These are phyloP conservation scores for Osmerus mordax DNA, from an alignment of 2,113 vertebrate genomes.

Conservation along the genomic window DNA sequence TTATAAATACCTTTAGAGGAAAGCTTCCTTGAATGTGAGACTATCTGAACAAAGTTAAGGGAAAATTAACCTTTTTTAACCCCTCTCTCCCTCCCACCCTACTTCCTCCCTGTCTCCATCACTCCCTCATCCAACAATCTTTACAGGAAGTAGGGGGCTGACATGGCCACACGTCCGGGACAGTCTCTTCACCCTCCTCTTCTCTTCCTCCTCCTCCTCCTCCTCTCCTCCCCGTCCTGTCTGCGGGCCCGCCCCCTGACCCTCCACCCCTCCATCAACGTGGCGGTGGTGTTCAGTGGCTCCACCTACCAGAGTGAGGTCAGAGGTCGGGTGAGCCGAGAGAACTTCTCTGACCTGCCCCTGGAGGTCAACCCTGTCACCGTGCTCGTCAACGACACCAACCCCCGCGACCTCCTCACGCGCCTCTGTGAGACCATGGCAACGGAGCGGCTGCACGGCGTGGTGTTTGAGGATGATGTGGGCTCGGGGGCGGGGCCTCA, in stretches of 20 bases:
- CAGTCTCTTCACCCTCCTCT: constrained; percentile 51
- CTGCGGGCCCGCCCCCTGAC: constrained; percentile 67
- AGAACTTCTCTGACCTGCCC: constrained; percentile 91
- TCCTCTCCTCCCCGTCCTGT: constrained; percentile 48
- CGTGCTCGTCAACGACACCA: constrained; percentile 88
- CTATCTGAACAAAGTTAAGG: too few species aligned
- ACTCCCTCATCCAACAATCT: constrained; percentile 20
- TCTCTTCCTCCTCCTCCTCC: constrained; percentile 56
- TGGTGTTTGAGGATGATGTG: constrained; percentile 93
- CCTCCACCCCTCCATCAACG: constrained; percentile 69
- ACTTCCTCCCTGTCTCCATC: not conserved
- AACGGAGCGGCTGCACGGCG: constrained; percentile 82
- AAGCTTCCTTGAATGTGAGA: too few species aligned
- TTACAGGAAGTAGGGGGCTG: constrained; percentile 69
- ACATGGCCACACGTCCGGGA: constrained; percentile 65
- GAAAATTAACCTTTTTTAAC: too few species aligned
- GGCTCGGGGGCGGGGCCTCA: constrained; percentile 86
- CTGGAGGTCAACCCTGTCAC: constrained; percentile 90
- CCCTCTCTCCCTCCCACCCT: not conserved
- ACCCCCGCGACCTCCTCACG: constrained; percentile 90
- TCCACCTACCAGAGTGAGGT: constrained; percentile 80
- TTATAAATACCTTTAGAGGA: too few species aligned
- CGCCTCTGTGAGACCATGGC: constrained; percentile 87
- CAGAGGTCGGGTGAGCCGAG: constrained; percentile 82
- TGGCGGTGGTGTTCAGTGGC: constrained; percentile 89